Evolutionary conservation across 2,113 vertebrate species (phyloP), one percentile per base, ranked within the genome.

Genomic region (Tachysurus vachellii): DNA sequence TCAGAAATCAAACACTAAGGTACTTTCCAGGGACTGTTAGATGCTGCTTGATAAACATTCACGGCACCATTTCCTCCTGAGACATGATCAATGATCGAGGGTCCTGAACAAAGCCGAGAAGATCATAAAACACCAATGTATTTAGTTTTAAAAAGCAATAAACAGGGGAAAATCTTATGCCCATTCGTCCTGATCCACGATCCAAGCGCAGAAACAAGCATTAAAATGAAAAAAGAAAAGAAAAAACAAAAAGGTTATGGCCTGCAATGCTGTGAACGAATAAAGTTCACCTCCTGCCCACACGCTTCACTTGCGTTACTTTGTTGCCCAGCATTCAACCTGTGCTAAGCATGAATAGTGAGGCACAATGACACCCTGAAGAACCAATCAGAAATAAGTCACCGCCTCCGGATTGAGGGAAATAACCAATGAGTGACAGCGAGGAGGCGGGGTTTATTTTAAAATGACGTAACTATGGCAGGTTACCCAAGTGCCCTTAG

Each of bases 321-420:
- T 89, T 90, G 84, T 89, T 89, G 68, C 86, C 53, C 82, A 85
- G 89, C 80, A 84, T 88, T 91, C 90, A 91, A 91, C 91, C 90
- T 91, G 92, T 83, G 47, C 56, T 56, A 66, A 26, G 79, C 87
- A 66, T n/a, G 86, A 86, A 82, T 19, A 64, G 75, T 56, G 11
- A 6, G 3, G n/a, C 42, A 80, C 57, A 89, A 57, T 80, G 89
- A 90, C 88, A 70, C 17, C 47, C 14, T 42, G 16, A 54, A 11
- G 3, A 91, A 47, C 92, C 91, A 91, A 92, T 92, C 79, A 89
- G 80, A 85, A 64, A 10, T n/a, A 28, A 13, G 80, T 54, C 6
- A n/a, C 13, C 68, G 19, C 59, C 23, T 68, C 10, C 2, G 26
- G 19, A n/a, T 70, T 57, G 0, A 23, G 1, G 42, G 5, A 56